Percentiles rank a stretch among this genome's conserved stretches.
Conservation (phyloP, 2,113 vertebrate species). For the Hylia prasina region DNA sequence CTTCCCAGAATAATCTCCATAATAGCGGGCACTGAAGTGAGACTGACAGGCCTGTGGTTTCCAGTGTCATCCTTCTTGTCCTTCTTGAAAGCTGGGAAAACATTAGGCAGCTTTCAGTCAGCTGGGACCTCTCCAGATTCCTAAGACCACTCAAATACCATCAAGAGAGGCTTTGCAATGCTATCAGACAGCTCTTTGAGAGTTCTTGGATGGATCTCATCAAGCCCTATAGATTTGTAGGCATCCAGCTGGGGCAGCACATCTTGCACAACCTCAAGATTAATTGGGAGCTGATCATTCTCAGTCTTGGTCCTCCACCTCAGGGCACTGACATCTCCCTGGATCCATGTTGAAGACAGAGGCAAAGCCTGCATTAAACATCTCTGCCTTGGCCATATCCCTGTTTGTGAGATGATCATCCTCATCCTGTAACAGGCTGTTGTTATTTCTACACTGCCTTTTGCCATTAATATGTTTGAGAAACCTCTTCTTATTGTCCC, state of each 20-base stretch:
- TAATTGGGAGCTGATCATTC: neutral
- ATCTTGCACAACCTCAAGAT: neutral
- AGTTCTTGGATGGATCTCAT: neutral
- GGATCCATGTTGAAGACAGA: neutral
- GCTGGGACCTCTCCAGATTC: neutral
- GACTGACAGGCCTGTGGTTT: neutral
- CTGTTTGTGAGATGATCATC: no score
- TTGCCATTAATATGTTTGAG: neutral
- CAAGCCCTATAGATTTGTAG: neutral
- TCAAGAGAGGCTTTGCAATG: neutral
- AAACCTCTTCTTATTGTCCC: neutral
- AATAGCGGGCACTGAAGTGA: neutral
- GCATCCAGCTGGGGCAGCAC: neutral
- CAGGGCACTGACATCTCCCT: neutral
- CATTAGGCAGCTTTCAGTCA: neutral
- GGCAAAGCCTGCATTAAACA: neutral
- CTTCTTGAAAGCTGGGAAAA: neutral
- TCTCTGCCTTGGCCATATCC: neutral
- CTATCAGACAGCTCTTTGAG: neutral
- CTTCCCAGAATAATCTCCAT: neutral
- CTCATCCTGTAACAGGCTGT: neutral
- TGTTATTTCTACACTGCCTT: neutral
- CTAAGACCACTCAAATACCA: neutral
- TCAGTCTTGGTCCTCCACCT: neutral
- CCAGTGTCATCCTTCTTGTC: neutral